Base-by-base conservation (phyloP, 1,140 invertebrate genomes). In the Ceratoteleas bidentatus region DNA sequence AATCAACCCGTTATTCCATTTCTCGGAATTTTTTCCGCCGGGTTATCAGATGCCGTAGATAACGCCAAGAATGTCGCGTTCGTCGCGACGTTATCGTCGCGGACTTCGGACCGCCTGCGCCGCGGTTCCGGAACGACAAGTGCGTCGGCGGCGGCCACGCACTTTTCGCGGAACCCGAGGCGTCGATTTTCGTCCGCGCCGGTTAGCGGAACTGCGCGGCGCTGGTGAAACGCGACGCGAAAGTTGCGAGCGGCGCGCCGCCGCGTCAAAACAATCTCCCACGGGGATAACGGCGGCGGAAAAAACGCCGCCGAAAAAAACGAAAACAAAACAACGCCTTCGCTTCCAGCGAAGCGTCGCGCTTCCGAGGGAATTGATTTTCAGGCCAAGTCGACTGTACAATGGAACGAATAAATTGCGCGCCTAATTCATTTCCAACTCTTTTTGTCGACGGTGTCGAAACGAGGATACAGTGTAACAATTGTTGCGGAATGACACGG, bases 291-390 rank as follows among this genome's bases (percentile, higher is more conserved):
- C 9, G 11, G 6, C 45, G 45, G 45, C 10, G 45, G 45, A 24
- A 24, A 24, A 4, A 24, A 24, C 24, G 24, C 24, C 45, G 13
- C 10, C 45, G 45, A 49, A 49, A 49, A 14, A 49, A 49, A 49
- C 10, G 38, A 11, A 40, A 8, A 40, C 38, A 40, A 8, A 40
- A 8, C 38, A 40, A 24, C 24, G 24, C 24, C 24, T 24, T 24
- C 40, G 40, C 33, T 36, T 56, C n/a, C 53, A 36, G 6, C 11
- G 6, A 56, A 56, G 36, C 38, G 38, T 3, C 38, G 38, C 38
- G 38, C 38, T 40, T 40, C 38, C 53, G 53, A 49, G 45, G 6
- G 13, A 49, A 49, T 56, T 38, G 11, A 13, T 56, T 56, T 49
- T 49, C 10, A 49, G 45, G 13, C 11, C 32, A 7, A 56, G 3